Evolutionary conservation across 1,140 invertebrate genomes (phyloP).

Genomic region (Eubasilissa regina): DNA sequence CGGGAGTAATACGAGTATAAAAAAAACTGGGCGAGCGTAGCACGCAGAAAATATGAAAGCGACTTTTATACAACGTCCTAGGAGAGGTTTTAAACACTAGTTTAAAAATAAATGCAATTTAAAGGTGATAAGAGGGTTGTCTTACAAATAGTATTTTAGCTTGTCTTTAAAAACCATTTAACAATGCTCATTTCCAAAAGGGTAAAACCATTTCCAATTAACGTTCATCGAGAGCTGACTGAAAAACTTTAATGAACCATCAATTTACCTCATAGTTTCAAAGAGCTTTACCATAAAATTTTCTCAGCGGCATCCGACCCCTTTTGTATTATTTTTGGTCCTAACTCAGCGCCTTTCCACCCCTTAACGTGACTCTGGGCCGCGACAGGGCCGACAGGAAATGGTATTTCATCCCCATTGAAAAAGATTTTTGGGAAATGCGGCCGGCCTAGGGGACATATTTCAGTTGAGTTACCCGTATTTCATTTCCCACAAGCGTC

Average conservation of each 20-base stretch:
- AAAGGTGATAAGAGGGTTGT: too few species aligned
- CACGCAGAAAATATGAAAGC: too few species aligned
- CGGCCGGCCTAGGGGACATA: neutral
- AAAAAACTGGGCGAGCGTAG: too few species aligned
- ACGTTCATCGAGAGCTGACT: neutral
- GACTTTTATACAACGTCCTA: too few species aligned
- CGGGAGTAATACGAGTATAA: too few species aligned
- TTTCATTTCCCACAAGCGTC: slow-evolving; percentile 40
- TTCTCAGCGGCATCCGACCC: neutral
- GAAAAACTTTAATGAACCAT: slow-evolving; percentile 13
- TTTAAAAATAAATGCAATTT: too few species aligned
- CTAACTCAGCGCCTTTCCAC: neutral
- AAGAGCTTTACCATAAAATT: neutral
- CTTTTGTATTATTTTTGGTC: neutral
- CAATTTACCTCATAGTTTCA: slow-evolving; percentile 22
- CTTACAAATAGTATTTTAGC: too few species aligned
- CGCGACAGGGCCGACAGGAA: neutral
- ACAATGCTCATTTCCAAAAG: too few species aligned
- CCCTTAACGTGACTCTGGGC: neutral
- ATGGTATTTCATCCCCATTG: slow-evolving; percentile 31
- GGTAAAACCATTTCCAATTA: too few species aligned
- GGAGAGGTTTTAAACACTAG: too few species aligned
- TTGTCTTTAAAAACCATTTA: too few species aligned
- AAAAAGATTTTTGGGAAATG: slow-evolving; percentile 26
- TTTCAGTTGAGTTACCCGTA: neutral